These are phyloP conservation scores for Bombus pyrosoma DNA, from an alignment of 1,140 invertebrate genomes.

Conservation along the genomic window DNA sequence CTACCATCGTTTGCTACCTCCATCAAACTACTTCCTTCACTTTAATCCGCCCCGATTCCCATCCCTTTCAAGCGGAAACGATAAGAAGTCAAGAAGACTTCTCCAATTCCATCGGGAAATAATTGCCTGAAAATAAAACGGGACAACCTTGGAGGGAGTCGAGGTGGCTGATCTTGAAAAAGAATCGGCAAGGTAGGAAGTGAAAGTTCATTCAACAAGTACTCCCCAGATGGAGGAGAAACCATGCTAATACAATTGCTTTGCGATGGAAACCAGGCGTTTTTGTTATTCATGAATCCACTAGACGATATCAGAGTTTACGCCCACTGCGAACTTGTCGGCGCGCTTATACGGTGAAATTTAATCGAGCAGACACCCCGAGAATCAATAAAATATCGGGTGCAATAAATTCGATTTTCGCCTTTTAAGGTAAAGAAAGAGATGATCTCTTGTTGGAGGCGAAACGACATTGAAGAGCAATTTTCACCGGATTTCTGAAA, in stretches of 20 bases:
- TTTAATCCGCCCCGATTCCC: neutral
- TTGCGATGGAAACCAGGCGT: neutral
- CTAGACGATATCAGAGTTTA: conserved; percentile 9
- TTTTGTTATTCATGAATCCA: conserved; percentile 28
- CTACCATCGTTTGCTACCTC: neutral
- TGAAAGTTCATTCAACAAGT: conserved; percentile 48
- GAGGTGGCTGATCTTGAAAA: conserved; percentile 30
- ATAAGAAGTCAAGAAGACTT: neutral
- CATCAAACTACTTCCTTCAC: neutral
- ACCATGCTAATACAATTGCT: conserved; percentile 25
- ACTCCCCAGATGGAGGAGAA: neutral
- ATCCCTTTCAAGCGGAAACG: conserved; percentile 1
- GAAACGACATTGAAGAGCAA: neutral
- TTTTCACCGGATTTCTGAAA: neutral
- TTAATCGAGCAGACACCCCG: neutral
- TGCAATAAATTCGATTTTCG: neutral
- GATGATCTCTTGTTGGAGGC: neutral
- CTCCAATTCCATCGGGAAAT: conserved; percentile 22
- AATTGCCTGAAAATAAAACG: conserved; percentile 36
- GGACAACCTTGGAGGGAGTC: neutral
- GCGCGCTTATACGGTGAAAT: neutral
- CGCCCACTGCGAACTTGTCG: neutral
- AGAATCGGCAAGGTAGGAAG: conserved; percentile 19
- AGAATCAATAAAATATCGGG: neutral
- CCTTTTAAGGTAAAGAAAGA: too few species aligned